phyloP scores from a whole-genome alignment of 2,888 invertebrate genomes.

The Kryphioiulus occultus region DNA sequence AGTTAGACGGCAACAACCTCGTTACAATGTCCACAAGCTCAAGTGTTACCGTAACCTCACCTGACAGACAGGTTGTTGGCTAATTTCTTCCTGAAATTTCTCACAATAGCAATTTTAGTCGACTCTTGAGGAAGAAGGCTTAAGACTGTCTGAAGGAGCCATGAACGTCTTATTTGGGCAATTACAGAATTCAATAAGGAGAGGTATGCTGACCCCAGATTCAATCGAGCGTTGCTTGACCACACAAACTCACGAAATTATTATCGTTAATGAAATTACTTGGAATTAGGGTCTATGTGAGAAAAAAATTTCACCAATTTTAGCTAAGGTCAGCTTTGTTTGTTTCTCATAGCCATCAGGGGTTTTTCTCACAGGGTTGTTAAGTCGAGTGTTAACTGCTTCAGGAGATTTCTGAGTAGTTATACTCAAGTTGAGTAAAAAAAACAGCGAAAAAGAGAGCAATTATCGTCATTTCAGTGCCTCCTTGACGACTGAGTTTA shows the following conservation, averaged over 20 bases:
- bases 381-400: not conserved
- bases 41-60: not conserved
- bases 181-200: not conserved
- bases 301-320: not conserved
- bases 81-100: constrained; percentile 2
- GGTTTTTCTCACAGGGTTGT: not conserved
- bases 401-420: not conserved
- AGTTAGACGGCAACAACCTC: not conserved
- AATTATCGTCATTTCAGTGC: not conserved
- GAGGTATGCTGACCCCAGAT: not conserved
- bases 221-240: not conserved
- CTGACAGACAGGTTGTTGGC: not conserved
- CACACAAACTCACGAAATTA: not conserved
- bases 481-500: not conserved
- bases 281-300: not conserved
- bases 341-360: not conserved
- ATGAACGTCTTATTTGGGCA: no score
- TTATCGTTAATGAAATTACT: not conserved
- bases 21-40: not conserved
- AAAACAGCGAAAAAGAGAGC: not conserved
- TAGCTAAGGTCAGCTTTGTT: not conserved
- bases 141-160: no score
- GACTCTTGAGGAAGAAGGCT: not conserved
- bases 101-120: not conserved
- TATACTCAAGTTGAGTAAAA: not conserved